Evolutionary conservation across 2,888 invertebrate genomes (phyloP).

Genomic region (Carterocephalus palaemon): DNA sequence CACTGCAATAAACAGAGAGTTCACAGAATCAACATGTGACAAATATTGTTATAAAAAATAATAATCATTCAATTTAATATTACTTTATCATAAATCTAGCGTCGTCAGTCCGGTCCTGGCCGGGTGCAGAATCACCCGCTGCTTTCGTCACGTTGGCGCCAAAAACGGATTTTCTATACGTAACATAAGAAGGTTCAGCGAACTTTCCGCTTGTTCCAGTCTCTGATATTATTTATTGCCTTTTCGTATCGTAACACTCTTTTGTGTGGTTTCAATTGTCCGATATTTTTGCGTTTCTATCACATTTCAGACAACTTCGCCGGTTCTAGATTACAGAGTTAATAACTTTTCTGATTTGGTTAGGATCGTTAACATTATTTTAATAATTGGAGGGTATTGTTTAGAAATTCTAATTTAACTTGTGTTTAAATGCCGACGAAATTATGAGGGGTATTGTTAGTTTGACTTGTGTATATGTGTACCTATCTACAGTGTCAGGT

Average conservation of each 20-base stretch:
- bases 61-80: too few relatives aligned
- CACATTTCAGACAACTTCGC: constrained; percentile 6
- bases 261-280: constrained; percentile 23
- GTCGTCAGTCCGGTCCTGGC: too few relatives aligned
- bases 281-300: constrained; percentile 12
- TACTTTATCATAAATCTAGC: too few relatives aligned
- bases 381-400: too few relatives aligned
- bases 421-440: too few relatives aligned
- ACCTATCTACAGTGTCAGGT: too few relatives aligned
- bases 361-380: neutral
- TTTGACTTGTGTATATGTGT: too few relatives aligned
- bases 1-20: too few relatives aligned
- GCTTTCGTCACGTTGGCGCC: constrained; percentile 37
- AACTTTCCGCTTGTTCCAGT: constrained; percentile 17
- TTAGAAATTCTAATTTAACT: too few relatives aligned
- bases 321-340: constrained; percentile 13
- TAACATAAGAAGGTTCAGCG: constrained; percentile 26
- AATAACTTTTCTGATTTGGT: constrained; percentile 7
- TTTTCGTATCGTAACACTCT: constrained; percentile 18
- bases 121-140: constrained; percentile 35
- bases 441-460: too few relatives aligned
- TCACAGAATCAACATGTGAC: too few relatives aligned
- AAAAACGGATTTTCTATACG: constrained; percentile 30
- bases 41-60: too few relatives aligned
- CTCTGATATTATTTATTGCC: constrained; percentile 23